Conservation (phyloP, 2,888 invertebrate genomes). For the Athalia circularis region DNA sequence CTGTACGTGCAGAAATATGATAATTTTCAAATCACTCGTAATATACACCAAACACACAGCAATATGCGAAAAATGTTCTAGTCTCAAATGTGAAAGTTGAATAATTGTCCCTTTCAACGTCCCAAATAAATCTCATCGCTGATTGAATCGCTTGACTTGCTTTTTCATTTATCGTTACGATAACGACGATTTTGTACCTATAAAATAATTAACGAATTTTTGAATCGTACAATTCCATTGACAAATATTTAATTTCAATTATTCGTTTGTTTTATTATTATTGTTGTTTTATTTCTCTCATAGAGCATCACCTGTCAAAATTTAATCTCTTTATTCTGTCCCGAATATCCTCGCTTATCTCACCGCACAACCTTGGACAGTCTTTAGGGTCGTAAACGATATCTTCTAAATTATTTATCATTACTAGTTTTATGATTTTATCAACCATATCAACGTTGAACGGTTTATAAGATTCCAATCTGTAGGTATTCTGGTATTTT, state of each 20-base stretch:
- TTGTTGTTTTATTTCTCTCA: not conserved
- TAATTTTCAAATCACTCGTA: slow-evolving; percentile 77
- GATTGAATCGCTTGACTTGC: slow-evolving; percentile 80
- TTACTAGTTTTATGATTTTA: slow-evolving; percentile 77
- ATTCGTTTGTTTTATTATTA: not conserved
- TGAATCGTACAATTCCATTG: not conserved
- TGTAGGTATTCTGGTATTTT: slow-evolving; percentile 80
- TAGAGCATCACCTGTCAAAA: slow-evolving; percentile 79
- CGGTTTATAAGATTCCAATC: slow-evolving; percentile 79
- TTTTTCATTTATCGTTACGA: slow-evolving; percentile 82
- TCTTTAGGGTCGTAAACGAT: slow-evolving; percentile 78
- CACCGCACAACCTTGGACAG: slow-evolving; percentile 77
- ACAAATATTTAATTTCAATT: slow-evolving; percentile 2
- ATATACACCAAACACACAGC: slow-evolving; percentile 82
- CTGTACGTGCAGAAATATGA: not conserved
- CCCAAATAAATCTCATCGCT: slow-evolving; percentile 82
- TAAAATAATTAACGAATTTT: slow-evolving; percentile 42
- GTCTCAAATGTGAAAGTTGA: slow-evolving; percentile 79
- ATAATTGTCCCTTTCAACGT: slow-evolving; percentile 80
- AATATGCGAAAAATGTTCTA: slow-evolving; percentile 79
- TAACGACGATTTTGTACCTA: slow-evolving; percentile 81
- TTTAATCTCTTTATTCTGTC: slow-evolving; percentile 80
- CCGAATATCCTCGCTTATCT: slow-evolving; percentile 78
- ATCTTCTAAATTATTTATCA: slow-evolving; percentile 78
- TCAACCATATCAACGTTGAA: slow-evolving; percentile 80